A percentile compares a stretch with the other conserved stretches of the same genome.
phyloP scores from a whole-genome alignment of 2,113 vertebrate genomes.

The Phodopus roborovskii region DNA sequence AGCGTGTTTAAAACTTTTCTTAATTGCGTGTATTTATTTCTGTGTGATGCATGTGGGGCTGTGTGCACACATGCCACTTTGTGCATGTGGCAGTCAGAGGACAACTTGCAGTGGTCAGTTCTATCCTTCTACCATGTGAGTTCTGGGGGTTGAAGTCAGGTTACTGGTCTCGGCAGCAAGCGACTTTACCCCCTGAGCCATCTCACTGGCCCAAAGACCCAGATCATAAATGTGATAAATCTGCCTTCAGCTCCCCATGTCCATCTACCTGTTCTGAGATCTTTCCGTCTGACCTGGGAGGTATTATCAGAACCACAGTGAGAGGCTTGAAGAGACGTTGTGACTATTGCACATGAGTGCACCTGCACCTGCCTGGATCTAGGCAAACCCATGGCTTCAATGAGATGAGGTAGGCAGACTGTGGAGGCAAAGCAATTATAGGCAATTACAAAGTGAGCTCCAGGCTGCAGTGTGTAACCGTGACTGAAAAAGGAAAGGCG shows the following conservation, averaged over 20 bases:
- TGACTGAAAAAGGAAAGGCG: neutral
- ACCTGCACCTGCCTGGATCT: neutral
- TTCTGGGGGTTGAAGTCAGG: neutral
- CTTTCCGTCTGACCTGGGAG: neutral
- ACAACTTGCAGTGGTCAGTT: no score
- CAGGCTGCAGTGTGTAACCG: neutral
- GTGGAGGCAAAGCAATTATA: neutral
- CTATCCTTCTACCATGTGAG: neutral
- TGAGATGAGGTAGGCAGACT: neutral
- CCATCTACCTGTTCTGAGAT: conserved; percentile 8
- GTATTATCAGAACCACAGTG: neutral
- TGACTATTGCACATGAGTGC: neutral
- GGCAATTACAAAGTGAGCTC: neutral
- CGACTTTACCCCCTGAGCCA: neutral
- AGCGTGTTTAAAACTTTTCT: neutral
- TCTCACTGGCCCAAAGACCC: neutral
- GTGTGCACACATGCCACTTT: neutral
- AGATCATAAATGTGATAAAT: neutral
- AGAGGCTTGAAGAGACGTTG: neutral
- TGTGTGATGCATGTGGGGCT: neutral
- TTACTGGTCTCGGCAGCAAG: neutral
- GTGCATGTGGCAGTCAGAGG: neutral
- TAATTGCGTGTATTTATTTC: neutral
- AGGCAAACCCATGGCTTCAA: neutral
- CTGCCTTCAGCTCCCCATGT: neutral